Evolutionary conservation across 2,888 invertebrate genomes (phyloP).

Genomic region (Drosophila tanythrix): DNA sequence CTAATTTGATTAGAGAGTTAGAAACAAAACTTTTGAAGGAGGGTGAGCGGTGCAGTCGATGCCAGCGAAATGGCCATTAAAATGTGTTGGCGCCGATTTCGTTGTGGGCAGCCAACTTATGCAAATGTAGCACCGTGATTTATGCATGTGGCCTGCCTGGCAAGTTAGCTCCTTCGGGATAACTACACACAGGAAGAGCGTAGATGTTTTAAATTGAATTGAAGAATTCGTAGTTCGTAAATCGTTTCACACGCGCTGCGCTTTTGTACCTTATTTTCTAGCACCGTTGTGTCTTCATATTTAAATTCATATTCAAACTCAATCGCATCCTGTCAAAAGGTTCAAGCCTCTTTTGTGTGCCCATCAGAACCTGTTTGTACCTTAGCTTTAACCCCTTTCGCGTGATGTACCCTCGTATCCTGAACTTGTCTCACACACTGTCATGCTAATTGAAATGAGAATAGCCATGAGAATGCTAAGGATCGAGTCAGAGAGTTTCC

Average conservation of each 20-base stretch:
- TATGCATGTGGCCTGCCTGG: constrained; percentile 44
- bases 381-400: constrained; percentile 40
- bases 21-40: constrained; percentile 15
- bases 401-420: constrained; percentile 43
- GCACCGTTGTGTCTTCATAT: constrained; percentile 39
- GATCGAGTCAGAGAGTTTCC: constrained; percentile 36
- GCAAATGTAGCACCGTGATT: constrained; percentile 66
- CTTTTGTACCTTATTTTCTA: constrained; percentile 46
- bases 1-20: constrained; percentile 83
- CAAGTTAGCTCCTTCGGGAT: constrained; percentile 58
- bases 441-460: constrained; percentile 69
- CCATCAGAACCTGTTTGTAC: constrained; percentile 59
- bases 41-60: constrained; percentile 7
- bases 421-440: constrained; percentile 56
- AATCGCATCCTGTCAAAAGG: constrained; percentile 70
- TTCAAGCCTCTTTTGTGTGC: constrained; percentile 49
- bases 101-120: constrained; percentile 69
- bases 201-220: constrained; percentile 54
- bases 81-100: constrained; percentile 56
- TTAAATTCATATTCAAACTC: constrained; percentile 56
- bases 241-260: constrained; percentile 70
- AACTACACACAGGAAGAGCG: constrained; percentile 16
- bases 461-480: constrained; percentile 29
- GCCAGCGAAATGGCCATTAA: constrained; percentile 39
- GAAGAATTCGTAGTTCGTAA: constrained; percentile 32